Percentiles rank a stretch among this genome's conserved stretches.
Conservation (phyloP, 2,888 invertebrate species). For the Drosophila kuntzei region DNA sequence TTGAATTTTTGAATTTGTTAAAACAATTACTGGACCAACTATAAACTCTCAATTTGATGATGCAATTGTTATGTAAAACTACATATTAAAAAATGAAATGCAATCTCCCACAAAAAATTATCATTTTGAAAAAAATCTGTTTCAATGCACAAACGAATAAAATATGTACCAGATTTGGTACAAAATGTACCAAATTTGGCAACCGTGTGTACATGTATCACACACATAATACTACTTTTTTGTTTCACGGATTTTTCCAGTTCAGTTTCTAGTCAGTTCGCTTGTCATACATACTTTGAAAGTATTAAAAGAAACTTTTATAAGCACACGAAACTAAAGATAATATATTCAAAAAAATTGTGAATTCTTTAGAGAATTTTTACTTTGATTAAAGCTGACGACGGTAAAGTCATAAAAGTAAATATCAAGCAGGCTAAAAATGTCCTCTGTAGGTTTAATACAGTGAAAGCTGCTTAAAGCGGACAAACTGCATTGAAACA, state of each 20-base stretch:
- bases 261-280: neutral
- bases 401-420: slow-evolving; percentile 8
- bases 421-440: neutral
- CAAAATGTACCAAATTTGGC: neutral
- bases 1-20: too few species aligned
- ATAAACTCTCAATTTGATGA: neutral
- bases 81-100: neutral
- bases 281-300: slow-evolving; percentile 5
- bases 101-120: neutral
- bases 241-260: neutral
- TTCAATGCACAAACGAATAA: neutral
- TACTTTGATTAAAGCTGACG: neutral
- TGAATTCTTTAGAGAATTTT: neutral
- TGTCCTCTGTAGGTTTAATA: neutral
- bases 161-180: neutral
- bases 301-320: slow-evolving; percentile 8
- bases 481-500: neutral
- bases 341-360: slow-evolving; percentile 12
- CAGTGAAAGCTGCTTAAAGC: neutral
- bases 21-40: too few species aligned
- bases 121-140: neutral
- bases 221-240: slow-evolving; percentile 1
- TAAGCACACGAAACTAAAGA: neutral
- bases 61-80: neutral
- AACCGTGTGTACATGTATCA: neutral